Conservation (phyloP, 1,140 invertebrate species). For the Procambarus virginalis region DNA sequence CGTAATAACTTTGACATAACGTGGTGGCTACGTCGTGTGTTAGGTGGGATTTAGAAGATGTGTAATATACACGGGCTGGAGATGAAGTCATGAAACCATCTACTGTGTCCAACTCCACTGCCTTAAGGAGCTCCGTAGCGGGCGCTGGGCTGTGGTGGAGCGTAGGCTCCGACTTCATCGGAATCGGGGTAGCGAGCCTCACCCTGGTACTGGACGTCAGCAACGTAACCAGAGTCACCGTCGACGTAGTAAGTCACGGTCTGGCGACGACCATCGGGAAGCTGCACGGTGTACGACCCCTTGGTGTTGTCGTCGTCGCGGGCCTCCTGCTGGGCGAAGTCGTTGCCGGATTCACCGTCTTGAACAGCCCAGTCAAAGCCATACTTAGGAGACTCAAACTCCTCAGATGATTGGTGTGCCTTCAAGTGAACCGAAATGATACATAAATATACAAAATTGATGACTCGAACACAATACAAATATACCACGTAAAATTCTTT, state of each 20-base stretch:
- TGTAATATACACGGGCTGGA: too few species aligned
- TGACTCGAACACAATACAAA: not conserved
- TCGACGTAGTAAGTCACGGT: conserved; percentile 7
- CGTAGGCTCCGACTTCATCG: not conserved
- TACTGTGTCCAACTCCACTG: too few species aligned
- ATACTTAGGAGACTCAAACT: not conserved
- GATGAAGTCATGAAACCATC: too few species aligned
- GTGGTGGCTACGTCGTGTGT: too few species aligned
- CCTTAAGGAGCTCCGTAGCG: not conserved
- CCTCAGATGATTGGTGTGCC: not conserved
- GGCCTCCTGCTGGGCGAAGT: not conserved
- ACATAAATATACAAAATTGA: too few species aligned
- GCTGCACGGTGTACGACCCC: not conserved
- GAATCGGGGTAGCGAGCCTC: not conserved
- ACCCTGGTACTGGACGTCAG: not conserved
- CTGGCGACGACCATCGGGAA: not conserved
- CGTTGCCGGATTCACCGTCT: not conserved
- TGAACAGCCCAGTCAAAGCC: not conserved
- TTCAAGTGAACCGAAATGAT: too few species aligned
- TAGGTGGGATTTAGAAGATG: too few species aligned
- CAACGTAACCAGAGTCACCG: not conserved
- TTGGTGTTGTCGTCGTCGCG: not conserved
- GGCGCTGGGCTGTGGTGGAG: not conserved
- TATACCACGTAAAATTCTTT: too few species aligned
- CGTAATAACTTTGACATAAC: too few species aligned